Percentiles rank a stretch among this genome's conserved stretches.
These are phyloP conservation scores for Anguilla pacifica DNA, from an alignment of 2,797 vertebrate species.

Conservation along the genomic window DNA sequence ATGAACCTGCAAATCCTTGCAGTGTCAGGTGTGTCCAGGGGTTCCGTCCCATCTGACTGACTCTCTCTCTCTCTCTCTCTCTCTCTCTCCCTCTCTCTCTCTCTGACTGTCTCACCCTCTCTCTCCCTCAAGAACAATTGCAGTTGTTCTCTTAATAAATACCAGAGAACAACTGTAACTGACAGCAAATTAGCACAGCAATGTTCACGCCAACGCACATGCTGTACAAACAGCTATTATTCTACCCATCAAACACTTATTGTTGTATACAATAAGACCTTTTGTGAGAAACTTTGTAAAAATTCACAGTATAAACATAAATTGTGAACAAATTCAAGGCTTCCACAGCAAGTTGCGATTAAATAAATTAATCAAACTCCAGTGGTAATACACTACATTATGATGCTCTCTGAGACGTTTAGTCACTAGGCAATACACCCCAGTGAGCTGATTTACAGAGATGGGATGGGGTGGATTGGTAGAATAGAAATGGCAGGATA, in stretches of 20 bases:
- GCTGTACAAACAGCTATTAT: background rate
- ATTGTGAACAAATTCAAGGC: background rate
- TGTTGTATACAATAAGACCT: background rate
- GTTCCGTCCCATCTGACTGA: no score
- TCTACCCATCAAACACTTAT: background rate
- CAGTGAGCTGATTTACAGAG: background rate
- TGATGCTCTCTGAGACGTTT: background rate
- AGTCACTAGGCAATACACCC: background rate
- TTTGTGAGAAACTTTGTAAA: background rate
- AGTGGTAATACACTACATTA: background rate
- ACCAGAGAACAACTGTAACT: conserved; percentile 9
- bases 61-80: background rate
- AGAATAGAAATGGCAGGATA: background rate
- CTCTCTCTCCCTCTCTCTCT: background rate
- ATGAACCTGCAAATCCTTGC: background rate
- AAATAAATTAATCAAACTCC: background rate
- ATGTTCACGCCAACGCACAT: conserved; percentile 7
- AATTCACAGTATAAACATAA: background rate
- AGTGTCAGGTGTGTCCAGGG: background rate
- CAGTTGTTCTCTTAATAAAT: background rate
- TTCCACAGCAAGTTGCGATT: background rate
- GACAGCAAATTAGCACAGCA: conserved; percentile 13
- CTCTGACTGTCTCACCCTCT: background rate
- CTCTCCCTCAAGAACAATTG: background rate
- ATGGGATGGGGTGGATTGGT: background rate